Conservation (phyloP, 2,888 invertebrate genomes). For the Smittia aterrima region DNA sequence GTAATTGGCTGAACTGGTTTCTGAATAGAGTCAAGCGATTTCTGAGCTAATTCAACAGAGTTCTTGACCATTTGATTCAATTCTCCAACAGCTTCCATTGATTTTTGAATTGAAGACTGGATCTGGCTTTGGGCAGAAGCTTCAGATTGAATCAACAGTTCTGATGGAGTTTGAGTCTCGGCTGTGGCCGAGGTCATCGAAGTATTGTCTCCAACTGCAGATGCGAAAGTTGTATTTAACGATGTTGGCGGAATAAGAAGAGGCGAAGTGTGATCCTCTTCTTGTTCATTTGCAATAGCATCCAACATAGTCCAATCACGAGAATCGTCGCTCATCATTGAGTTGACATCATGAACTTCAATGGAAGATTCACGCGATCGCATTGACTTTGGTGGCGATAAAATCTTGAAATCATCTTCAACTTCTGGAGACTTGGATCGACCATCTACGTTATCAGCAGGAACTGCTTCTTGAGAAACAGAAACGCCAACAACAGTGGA, state of each 20-base stretch:
- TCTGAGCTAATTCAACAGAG: not conserved
- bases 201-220: not conserved
- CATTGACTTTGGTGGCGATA: conserved; percentile 13
- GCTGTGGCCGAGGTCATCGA: not conserved
- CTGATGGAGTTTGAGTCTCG: conserved; percentile 3
- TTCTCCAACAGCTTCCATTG: conserved; percentile 9
- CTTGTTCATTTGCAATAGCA: not conserved
- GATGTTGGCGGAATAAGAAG: not conserved
- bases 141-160: not conserved
- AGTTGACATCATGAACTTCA: conserved; percentile 34
- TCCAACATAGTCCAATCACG: conserved; percentile 39
- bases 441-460: not conserved
- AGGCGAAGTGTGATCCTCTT: not conserved
- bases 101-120: conserved; percentile 29
- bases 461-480: not conserved
- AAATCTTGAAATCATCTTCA: conserved; percentile 1
- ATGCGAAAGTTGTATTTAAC: not conserved
- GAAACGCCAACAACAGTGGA: not conserved
- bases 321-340: conserved; percentile 35
- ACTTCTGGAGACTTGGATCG: not conserved
- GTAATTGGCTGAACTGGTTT: not conserved
- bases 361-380: conserved; percentile 38
- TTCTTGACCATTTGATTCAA: not conserved
- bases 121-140: not conserved
- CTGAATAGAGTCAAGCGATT: not conserved